Evolutionary conservation across 2,113 vertebrate species (phyloP).

Genomic region (Salminus brasiliensis): DNA sequence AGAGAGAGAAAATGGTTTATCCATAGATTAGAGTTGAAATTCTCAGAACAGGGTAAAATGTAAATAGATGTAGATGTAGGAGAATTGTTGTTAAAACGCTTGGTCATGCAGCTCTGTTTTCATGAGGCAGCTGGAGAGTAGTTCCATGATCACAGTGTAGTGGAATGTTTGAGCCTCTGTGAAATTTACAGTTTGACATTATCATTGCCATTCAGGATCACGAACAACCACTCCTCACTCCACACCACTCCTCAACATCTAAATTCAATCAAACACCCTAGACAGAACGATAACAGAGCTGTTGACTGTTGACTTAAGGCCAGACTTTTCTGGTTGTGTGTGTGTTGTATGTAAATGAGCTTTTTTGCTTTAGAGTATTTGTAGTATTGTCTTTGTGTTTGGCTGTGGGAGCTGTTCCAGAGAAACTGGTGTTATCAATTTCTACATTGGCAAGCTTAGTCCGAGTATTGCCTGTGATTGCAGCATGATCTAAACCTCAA

Average conservation of each 20-base stretch:
- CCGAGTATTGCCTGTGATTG: background rate
- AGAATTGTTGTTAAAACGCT: background rate
- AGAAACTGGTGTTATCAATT: background rate
- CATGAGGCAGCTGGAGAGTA: background rate
- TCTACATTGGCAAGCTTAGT: background rate
- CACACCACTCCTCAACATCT: too few relatives aligned
- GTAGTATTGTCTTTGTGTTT: background rate
- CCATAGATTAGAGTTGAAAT: background rate
- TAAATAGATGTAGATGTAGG: background rate
- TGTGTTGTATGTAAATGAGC: background rate
- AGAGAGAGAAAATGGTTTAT: background rate
- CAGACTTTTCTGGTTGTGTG: background rate
- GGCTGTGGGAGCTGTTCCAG: background rate
- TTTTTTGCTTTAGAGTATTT: background rate
- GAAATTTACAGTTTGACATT: constrained; percentile 1
- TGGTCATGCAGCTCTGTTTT: background rate
- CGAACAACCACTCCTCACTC: background rate
- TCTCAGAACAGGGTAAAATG: background rate
- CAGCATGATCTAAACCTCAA: background rate
- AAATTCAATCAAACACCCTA: background rate
- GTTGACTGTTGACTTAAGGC: background rate
- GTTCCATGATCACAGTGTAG: background rate
- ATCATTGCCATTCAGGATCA: background rate
- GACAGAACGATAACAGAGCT: background rate
- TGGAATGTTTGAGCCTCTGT: background rate